Evolutionary conservation across 2,113 vertebrate genomes (phyloP).

Genomic region (Rhagologus leucostigma): DNA sequence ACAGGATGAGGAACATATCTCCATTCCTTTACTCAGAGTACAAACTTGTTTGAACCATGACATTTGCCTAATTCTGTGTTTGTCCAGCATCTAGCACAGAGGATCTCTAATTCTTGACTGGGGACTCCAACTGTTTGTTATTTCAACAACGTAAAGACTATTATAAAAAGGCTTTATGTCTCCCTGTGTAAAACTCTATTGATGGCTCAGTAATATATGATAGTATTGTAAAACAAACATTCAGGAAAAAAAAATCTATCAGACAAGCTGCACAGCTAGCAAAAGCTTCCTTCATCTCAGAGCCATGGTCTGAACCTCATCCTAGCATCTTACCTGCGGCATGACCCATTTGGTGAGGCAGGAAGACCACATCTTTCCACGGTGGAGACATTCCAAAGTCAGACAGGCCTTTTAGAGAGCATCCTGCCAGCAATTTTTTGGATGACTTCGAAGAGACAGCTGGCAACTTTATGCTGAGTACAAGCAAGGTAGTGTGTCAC

Average conservation of each 20-base stretch:
- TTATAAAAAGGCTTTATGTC: neutral
- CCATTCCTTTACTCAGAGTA: neutral
- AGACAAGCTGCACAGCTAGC: neutral
- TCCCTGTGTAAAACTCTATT: neutral
- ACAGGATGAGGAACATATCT: neutral
- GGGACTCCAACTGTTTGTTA: neutral
- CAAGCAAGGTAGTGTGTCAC: neutral
- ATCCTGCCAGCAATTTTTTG: neutral
- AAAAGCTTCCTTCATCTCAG: neutral
- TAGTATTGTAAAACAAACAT: neutral
- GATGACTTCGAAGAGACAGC: neutral
- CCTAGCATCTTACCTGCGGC: neutral
- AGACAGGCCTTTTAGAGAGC: neutral
- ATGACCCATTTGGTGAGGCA: neutral
- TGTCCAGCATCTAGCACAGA: neutral
- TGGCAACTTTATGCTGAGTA: neutral
- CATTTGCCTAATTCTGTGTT: neutral
- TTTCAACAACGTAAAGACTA: neutral
- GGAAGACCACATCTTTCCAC: neutral
- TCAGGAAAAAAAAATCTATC: neutral
- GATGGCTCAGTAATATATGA: neutral
- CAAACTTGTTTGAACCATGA: neutral
- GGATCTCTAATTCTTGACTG: neutral
- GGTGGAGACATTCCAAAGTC: neutral
- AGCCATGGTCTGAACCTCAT: neutral